phyloP scores from a whole-genome alignment of 1,140 invertebrate genomes.

The Monomorium pharaonis region DNA sequence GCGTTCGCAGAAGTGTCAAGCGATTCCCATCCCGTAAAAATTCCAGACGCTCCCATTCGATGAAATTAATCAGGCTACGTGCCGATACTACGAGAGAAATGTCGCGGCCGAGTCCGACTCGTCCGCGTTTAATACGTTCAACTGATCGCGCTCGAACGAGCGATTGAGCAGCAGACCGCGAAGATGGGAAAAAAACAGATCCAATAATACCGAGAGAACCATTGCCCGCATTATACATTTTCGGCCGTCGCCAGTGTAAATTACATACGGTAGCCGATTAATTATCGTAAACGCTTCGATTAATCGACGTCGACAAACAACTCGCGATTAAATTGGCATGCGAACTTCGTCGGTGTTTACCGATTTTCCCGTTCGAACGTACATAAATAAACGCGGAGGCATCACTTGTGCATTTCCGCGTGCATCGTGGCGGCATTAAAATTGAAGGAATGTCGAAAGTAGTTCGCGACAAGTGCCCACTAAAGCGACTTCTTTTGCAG shows the following conservation, averaged over 20 bases:
- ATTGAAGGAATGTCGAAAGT: not conserved
- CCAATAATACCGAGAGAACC: not conserved
- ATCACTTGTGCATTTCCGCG: not conserved
- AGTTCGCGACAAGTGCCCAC: not conserved
- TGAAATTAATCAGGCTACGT: not conserved
- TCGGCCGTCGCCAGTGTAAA: not conserved
- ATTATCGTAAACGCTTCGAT: not conserved
- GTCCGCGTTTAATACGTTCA: not conserved
- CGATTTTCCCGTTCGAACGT: not conserved
- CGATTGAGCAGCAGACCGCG: not conserved
- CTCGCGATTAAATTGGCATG: not conserved
- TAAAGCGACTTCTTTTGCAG: not conserved
- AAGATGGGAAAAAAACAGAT: not conserved
- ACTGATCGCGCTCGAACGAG: not conserved
- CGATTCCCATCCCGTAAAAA: not conserved
- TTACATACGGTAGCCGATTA: constrained; percentile 16
- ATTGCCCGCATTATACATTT: not conserved
- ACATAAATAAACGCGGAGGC: not conserved
- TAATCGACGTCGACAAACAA: constrained; percentile 4
- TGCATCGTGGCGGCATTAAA: not conserved
- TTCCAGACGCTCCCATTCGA: not conserved
- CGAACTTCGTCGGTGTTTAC: not conserved
- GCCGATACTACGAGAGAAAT: not conserved
- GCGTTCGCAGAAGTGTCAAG: not conserved
- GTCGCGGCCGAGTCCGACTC: not conserved